These are phyloP conservation scores for Metaphire vulgaris DNA, from an alignment of 1,140 invertebrate genomes.

Conservation along the genomic window DNA sequence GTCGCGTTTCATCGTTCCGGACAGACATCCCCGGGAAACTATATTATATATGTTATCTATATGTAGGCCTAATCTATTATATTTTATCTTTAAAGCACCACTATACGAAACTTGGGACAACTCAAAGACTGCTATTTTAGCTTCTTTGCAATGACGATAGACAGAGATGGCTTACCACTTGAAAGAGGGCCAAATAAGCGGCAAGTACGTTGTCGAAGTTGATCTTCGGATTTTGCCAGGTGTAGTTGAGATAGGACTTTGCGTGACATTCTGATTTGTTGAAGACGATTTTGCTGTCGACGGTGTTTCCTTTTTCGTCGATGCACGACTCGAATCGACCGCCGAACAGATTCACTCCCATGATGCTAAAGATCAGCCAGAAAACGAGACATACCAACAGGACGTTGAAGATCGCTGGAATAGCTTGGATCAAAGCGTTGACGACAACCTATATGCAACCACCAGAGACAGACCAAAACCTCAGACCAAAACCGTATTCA, in stretches of 20 bases:
- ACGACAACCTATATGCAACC: conserved; percentile 74
- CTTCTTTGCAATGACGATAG: too few species aligned
- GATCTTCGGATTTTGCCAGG: conserved; percentile 93
- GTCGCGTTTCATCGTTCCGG: too few species aligned
- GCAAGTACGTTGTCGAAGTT: conserved; percentile 98
- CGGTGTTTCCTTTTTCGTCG: conserved; percentile 27
- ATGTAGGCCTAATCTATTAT: too few species aligned
- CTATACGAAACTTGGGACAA: too few species aligned
- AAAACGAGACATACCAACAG: conserved; percentile 81
- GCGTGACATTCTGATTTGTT: conserved; percentile 63
- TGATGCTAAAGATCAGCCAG: conserved; percentile 85
- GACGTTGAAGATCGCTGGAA: conserved; percentile 92
- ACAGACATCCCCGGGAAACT: too few species aligned
- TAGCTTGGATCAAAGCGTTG: conserved; percentile 86
- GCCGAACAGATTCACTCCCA: conserved; percentile 80
- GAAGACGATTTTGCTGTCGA: conserved; percentile 73
- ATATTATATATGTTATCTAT: too few species aligned
- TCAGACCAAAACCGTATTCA: too few species aligned
- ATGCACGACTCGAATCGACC: conserved; percentile 60
- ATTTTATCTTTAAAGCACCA: too few species aligned
- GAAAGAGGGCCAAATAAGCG: conserved; percentile 92
- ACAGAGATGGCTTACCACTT: conserved; percentile 74
- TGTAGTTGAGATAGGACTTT: conserved; percentile 61
- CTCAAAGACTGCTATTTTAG: too few species aligned
- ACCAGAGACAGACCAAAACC: too few species aligned